Evolutionary conservation across 2,888 invertebrate species (phyloP).

Genomic region (Coelogynopora nodosa): DNA sequence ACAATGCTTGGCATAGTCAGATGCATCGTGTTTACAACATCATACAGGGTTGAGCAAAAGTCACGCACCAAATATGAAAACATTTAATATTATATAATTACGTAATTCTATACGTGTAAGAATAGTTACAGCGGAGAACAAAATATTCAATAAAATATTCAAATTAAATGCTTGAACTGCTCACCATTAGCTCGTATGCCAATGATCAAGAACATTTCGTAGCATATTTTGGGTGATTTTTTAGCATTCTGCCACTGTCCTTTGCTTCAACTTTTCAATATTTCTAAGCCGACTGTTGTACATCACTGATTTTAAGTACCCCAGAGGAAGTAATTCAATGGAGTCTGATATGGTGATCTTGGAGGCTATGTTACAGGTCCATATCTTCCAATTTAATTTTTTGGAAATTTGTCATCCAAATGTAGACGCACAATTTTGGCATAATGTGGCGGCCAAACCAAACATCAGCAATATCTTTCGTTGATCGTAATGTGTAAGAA

Average conservation of each 20-base stretch:
- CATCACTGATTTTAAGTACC: not conserved
- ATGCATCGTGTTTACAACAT: too few relatives aligned
- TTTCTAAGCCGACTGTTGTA: not conserved
- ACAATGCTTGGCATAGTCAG: too few relatives aligned
- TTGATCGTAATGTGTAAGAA: not conserved
- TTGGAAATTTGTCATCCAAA: not conserved
- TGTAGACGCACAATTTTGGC: not conserved
- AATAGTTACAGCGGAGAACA: not conserved
- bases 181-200: not conserved
- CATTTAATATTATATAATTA: not conserved
- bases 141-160: too few relatives aligned
- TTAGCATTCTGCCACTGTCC: too few relatives aligned
- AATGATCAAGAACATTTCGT: not conserved
- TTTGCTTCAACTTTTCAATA: not conserved
- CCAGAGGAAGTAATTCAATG: not conserved
- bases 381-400: not conserved
- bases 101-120: not conserved
- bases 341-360: not conserved
- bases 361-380: not conserved
- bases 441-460: too few relatives aligned
- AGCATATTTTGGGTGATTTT: not conserved
- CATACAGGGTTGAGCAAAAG: too few relatives aligned
- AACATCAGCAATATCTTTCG: not conserved
- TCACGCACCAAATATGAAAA: not conserved
- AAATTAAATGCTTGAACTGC: not conserved